These are phyloP conservation scores for Ridgeia piscesae DNA, from an alignment of 1,140 invertebrate species.

Conservation along the genomic window DNA sequence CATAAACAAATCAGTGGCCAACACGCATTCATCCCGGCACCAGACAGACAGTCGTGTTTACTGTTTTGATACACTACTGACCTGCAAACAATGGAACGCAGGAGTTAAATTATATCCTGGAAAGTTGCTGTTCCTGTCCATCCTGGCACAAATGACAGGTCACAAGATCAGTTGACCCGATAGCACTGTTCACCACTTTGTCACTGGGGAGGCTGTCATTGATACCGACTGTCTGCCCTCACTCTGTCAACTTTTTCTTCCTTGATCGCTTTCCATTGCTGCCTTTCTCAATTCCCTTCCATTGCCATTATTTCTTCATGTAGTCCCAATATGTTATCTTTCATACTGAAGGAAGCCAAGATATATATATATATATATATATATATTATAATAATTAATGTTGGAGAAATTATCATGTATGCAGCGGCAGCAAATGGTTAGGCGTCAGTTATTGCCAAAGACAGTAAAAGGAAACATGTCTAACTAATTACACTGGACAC, in stretches of 20 bases:
- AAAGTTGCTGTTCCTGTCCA: background rate
- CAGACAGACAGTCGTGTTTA: background rate
- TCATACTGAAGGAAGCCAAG: too few relatives aligned
- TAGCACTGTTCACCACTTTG: too few relatives aligned
- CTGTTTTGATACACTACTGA: conserved; percentile 5
- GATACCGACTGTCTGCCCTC: too few relatives aligned
- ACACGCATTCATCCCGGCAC: background rate
- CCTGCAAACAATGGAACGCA: background rate
- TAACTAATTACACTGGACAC: background rate
- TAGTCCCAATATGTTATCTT: too few relatives aligned
- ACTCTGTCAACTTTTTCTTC: too few relatives aligned
- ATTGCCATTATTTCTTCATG: too few relatives aligned
- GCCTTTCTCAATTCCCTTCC: too few relatives aligned
- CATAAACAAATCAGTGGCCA: background rate
- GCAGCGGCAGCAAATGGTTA: background rate
- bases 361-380: too few relatives aligned
- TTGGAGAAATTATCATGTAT: background rate
- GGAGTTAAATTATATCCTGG: background rate
- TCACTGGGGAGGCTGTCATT: too few relatives aligned
- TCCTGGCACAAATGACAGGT: background rate
- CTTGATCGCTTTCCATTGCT: too few relatives aligned
- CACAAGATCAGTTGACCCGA: background rate
- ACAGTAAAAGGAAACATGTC: background rate
- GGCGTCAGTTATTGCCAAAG: background rate
- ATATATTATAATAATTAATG: background rate